A percentile compares a stretch with the other conserved stretches of the same genome.
Evolutionary conservation across 1,140 invertebrate genomes (phyloP).

Genomic region (Micrasema longulum): DNA sequence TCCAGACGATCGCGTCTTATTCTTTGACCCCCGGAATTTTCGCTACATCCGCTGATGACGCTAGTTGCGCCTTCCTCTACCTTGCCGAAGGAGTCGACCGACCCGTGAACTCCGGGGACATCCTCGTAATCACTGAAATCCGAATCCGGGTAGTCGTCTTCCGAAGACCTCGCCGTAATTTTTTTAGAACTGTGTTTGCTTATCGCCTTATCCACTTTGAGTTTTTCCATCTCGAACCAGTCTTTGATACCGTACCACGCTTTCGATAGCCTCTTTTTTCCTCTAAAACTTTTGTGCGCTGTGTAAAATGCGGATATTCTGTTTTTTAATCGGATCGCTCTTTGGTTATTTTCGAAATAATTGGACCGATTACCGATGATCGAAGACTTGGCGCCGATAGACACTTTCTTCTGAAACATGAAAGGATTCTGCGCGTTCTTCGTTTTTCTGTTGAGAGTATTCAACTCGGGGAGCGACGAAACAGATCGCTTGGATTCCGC

Average conservation of each 20-base stretch:
- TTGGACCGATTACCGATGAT: conserved; percentile 43
- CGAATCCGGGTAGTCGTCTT: conserved; percentile 52
- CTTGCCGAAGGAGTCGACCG: conserved; percentile 47
- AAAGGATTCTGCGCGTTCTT: conserved; percentile 36
- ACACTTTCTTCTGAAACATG: conserved; percentile 32
- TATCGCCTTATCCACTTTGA: conserved; percentile 48
- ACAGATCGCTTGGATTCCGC: conserved; percentile 46
- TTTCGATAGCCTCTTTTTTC: conserved; percentile 51
- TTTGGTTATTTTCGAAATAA: conserved; percentile 47
- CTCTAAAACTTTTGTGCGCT: conserved; percentile 51
- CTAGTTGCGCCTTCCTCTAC: conserved; percentile 38
- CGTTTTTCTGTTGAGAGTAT: conserved; percentile 41
- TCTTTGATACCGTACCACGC: conserved; percentile 53
- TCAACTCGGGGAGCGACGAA: conserved; percentile 47
- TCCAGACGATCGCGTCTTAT: conserved; percentile 22
- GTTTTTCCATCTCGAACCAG: conserved; percentile 50
- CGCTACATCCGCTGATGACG: conserved; percentile 42
- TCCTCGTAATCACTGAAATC: conserved; percentile 54
- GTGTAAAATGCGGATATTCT: conserved; percentile 49
- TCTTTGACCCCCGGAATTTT: conserved; percentile 6
- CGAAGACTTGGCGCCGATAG: conserved; percentile 38
- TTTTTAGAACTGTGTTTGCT: conserved; percentile 32
- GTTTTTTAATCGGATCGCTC: conserved; percentile 46
- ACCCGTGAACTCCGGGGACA: conserved; percentile 40
- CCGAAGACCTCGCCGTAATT: conserved; percentile 36